Conservation (phyloP, 2,888 invertebrate species). For the Leucophenga montana region DNA sequence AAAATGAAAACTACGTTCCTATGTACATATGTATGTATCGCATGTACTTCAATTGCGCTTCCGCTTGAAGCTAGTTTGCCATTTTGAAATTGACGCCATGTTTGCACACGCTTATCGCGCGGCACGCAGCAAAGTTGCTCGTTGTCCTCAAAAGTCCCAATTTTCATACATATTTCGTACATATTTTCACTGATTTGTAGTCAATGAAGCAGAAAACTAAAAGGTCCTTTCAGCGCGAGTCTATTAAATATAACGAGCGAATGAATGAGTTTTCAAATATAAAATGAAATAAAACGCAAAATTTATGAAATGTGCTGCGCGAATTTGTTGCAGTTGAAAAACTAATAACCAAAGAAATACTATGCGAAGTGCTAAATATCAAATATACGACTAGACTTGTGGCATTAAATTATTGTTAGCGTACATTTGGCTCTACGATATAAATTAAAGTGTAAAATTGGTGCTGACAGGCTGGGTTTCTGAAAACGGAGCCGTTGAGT, state of each 20-base stretch:
- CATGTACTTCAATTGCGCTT: no score
- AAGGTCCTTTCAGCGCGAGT: slow-evolving; percentile 58
- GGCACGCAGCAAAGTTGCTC: slow-evolving; percentile 5
- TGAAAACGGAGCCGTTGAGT: neutral
- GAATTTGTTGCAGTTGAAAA: neutral
- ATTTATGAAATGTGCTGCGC: neutral
- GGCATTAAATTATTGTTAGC: slow-evolving; percentile 30
- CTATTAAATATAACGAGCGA: slow-evolving; percentile 55
- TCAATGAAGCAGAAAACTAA: slow-evolving; percentile 65
- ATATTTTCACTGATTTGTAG: slow-evolving; percentile 45
- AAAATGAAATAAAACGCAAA: slow-evolving; percentile 1
- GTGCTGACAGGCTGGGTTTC: neutral
- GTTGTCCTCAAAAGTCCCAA: neutral
- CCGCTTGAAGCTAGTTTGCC: neutral
- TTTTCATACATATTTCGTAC: neutral
- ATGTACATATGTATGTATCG: no score
- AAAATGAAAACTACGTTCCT: neutral
- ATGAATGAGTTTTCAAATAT: neutral
- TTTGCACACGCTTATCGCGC: slow-evolving; percentile 4
- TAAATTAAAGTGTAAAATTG: slow-evolving; percentile 46
- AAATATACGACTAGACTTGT: slow-evolving; percentile 22
- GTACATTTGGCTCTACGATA: slow-evolving; percentile 41
- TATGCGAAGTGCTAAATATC: slow-evolving; percentile 16
- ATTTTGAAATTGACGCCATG: neutral
- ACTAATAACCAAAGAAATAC: neutral